Base-by-base conservation (phyloP, 2,888 invertebrate species). In the Metopia argyrocephala region DNA sequence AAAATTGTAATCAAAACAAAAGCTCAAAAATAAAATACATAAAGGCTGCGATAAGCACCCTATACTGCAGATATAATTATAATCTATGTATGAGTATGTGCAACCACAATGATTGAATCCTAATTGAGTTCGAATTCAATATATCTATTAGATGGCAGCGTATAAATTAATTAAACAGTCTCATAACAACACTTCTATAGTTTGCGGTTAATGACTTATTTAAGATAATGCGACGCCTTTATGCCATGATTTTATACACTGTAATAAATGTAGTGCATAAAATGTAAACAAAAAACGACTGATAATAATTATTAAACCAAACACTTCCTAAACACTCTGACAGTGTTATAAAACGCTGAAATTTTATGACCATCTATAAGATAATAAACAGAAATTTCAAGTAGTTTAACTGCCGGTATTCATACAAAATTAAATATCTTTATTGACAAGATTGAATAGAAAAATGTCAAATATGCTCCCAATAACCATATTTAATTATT, bases 1-100 rank as follows among this genome's bases (percentile, higher is more conserved):
- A 79, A 75, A 61, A 20, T 54, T 9, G 25, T 9, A 61, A 75
- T 28, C 75, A 75, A 75, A 79, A 79, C 75, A 75, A 79, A 75
- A 66, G 38, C 15, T 2, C 20, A 1, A 31, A 66, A 27, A 2
- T 46, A 21, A n/a, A 7, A 15, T 18, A 20, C 5, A 12, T 45
- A n/a, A n/a, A n/a, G n/a, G n/a, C n/a, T 27, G 38, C 46, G 54
- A 7, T 27, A 25, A 48, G 62, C 21, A 48, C 78, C 56, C 71
- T 71, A 23, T 3, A 50, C 5, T 50, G 2, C 6, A n/a, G 2
- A 48, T 18, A 0, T 48, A 7, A 0, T n/a, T n/a, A n/a, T n/a
- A n/a, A n/a, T n/a, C n/a, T n/a, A n/a, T n/a, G n/a, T n/a, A n/a
- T n/a, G n/a, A n/a, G n/a, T n/a, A n/a, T n/a, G n/a, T n/a, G n/a